Base-by-base conservation (phyloP, 2,113 vertebrate genomes). In the Callithrix jacchus region DNA sequence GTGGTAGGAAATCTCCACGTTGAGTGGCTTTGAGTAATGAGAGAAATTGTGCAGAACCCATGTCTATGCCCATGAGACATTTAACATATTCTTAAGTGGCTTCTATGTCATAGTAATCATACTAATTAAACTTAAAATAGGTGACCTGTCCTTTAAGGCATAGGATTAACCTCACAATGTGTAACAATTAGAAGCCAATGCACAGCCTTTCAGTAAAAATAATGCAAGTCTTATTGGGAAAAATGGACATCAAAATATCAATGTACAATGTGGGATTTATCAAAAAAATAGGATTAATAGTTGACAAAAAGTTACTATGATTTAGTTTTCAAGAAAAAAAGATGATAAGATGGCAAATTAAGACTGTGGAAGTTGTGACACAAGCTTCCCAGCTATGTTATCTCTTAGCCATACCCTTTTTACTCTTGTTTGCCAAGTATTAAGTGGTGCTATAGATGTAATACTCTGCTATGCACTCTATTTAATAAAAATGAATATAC, bases 401-500 rank as follows among this genome's bases (percentile, higher is more conserved):
- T 27, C 21, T 58, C 64, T 91, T 95, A 88, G 81, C 80, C 35
- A 30, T 6, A 87, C 12, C 13, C 23, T 37, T 49, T 71, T 52
- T 93, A 52, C 5, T 92, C 40, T 56, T 49, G 7, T 87, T 87
- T 76, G 7, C 45, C 81, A 56, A 30, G 3, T 42, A 71, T 35
- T 64, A 37, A 85, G 35, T 18, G 52, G 5, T 76, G 12, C 17
- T 35, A 64, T 42, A 2, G 21, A 30, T 47, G 30, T 81, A 74
- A 58, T 56, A 88, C 35, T 87, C 40, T 56, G n/a, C 25, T 42
- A 9, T 52, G 12, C 18, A n/a, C 11, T 17, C 42, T 74, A 68
- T 49, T 87, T 93, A 94, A 92, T 94, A 56, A 95, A 94, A 96
- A 49, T 13, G 71, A 58, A 91, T 94, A 66, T 74, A 20, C 11